These are phyloP conservation scores for Belgica antarctica DNA, from an alignment of 2,888 invertebrate genomes.

Conservation along the genomic window DNA sequence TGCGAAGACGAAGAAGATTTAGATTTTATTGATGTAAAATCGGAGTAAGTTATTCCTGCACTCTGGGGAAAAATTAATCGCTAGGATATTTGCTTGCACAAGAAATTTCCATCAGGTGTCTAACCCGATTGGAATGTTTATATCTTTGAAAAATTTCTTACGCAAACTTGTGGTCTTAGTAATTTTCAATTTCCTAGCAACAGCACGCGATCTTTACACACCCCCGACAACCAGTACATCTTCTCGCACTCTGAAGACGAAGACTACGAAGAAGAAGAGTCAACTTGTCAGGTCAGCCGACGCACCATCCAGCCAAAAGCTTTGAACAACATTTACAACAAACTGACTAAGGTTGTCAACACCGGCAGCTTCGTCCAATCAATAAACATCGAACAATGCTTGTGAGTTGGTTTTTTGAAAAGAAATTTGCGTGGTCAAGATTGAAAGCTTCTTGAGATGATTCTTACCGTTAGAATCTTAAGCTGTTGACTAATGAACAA, in stretches of 20 bases:
- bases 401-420: constrained; percentile 32
- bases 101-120: too few relatives aligned
- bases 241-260: background rate
- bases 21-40: background rate
- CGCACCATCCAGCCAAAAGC: constrained; percentile 32
- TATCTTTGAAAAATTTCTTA: too few relatives aligned
- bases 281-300: constrained; percentile 16
- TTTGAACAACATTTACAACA: constrained; percentile 36
- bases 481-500: too few relatives aligned
- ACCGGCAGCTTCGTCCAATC: constrained; percentile 21
- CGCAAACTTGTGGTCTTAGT: too few relatives aligned
- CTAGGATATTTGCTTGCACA: too few relatives aligned
- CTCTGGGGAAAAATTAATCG: too few relatives aligned
- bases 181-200: too few relatives aligned
- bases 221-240: background rate
- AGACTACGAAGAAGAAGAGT: constrained; percentile 34
- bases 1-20: background rate
- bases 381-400: constrained; percentile 27
- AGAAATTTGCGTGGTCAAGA: too few relatives aligned
- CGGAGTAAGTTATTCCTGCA: too few relatives aligned
- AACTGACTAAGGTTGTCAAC: constrained; percentile 32
- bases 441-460: too few relatives aligned
- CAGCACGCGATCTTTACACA: background rate
- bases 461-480: too few relatives aligned
- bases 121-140: too few relatives aligned